Percentiles rank a stretch among this genome's conserved stretches.
phyloP scores from a whole-genome alignment of 2,888 invertebrate genomes.

The Ochropacha duplaris region DNA sequence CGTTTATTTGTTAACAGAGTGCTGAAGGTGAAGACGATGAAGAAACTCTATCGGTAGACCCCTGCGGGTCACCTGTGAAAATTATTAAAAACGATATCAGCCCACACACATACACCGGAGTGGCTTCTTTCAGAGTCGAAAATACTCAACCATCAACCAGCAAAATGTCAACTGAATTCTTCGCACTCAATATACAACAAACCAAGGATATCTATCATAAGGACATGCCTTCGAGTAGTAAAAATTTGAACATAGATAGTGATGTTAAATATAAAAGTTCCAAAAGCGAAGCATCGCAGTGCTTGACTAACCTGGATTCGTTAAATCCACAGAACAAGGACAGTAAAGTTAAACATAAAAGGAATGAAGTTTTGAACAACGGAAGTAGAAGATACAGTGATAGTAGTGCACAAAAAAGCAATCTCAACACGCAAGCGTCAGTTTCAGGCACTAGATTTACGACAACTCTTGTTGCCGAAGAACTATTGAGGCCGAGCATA shows the following conservation, averaged over 20 bases:
- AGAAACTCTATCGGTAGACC: slow-evolving; percentile 81
- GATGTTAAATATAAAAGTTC: slow-evolving; percentile 56
- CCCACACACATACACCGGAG: slow-evolving; percentile 36
- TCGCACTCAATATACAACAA: slow-evolving; percentile 62
- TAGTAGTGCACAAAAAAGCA: slow-evolving; percentile 64
- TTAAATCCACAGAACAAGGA: slow-evolving; percentile 56
- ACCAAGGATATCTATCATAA: slow-evolving; percentile 69
- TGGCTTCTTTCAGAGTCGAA: slow-evolving; percentile 31
- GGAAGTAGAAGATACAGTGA: slow-evolving; percentile 70
- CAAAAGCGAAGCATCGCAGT: slow-evolving; percentile 47
- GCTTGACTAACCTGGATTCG: slow-evolving; percentile 51
- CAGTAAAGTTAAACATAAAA: slow-evolving; percentile 45
- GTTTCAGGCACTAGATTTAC: slow-evolving; percentile 64
- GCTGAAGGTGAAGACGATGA: slow-evolving; percentile 84
- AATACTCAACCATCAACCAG: slow-evolving; percentile 51
- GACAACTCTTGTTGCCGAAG: slow-evolving; percentile 68
- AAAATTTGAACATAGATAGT: slow-evolving; percentile 64
- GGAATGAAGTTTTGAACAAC: slow-evolving; percentile 61
- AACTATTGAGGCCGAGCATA: slow-evolving; percentile 47
- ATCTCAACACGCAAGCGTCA: slow-evolving; percentile 36
- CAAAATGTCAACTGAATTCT: slow-evolving; percentile 50
- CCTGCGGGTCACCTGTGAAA: slow-evolving; percentile 64
- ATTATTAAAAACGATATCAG: slow-evolving; percentile 67
- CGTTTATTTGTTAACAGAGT: slow-evolving; percentile 39
- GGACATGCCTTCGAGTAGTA: slow-evolving; percentile 72